Percentiles rank a stretch among this genome's conserved stretches.
These are phyloP conservation scores for Acanthococcus lagerstroemiae DNA, from an alignment of 2,888 invertebrate species.

Conservation along the genomic window DNA sequence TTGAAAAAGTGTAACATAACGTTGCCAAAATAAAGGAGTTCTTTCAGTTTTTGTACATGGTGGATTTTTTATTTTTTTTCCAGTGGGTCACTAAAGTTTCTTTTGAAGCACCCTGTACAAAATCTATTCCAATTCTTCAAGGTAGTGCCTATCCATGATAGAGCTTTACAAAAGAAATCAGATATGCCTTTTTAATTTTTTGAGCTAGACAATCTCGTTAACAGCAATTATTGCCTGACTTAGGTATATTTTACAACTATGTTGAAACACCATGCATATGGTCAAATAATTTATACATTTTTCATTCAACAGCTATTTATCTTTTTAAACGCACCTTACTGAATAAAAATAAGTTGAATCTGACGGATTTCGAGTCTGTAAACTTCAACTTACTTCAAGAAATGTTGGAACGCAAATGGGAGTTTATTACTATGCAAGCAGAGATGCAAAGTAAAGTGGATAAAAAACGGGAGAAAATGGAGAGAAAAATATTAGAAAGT, in stretches of 20 bases:
- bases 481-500: constrained; percentile 94
- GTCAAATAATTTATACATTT: not conserved
- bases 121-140: too few relatives aligned
- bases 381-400: constrained; percentile 94
- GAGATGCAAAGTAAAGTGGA: constrained; percentile 89
- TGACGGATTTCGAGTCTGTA: constrained; percentile 98
- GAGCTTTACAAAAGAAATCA: too few relatives aligned
- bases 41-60: too few relatives aligned
- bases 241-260: not conserved
- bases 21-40: too few relatives aligned
- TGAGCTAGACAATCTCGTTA: too few relatives aligned
- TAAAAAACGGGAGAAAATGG: constrained; percentile 95
- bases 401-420: constrained; percentile 99
- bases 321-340: constrained; percentile 99
- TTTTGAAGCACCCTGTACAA: too few relatives aligned
- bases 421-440: constrained; percentile 99
- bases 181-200: too few relatives aligned
- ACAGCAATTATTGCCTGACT: too few relatives aligned
- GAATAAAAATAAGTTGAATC: constrained; percentile 92
- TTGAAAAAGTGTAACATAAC: too few relatives aligned
- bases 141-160: too few relatives aligned
- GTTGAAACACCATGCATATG: not conserved
- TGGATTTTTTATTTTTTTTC: too few relatives aligned
- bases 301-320: constrained; percentile 71
- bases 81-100: too few relatives aligned